A percentile compares a stretch with the other conserved stretches of the same genome.
Conservation (phyloP, 2,113 vertebrate genomes). For the Oenanthe oenanthe region DNA sequence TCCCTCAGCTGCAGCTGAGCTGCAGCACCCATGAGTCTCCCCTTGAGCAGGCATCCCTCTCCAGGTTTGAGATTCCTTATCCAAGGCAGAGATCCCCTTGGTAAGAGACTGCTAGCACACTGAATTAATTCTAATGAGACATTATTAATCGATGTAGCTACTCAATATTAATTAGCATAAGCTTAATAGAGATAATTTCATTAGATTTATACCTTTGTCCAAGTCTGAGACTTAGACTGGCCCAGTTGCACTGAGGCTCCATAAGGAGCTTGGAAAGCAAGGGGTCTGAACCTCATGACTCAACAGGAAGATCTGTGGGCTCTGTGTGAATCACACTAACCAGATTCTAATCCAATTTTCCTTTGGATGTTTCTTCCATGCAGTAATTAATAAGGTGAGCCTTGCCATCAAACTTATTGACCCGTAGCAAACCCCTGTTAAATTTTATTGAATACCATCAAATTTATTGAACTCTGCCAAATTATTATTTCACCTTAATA, state of each 20-base stretch:
- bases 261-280: not conserved
- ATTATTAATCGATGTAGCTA: not conserved
- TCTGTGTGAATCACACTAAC: not conserved
- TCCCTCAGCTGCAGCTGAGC: not conserved
- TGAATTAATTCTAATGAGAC: not conserved
- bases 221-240: not conserved
- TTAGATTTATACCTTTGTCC: not conserved
- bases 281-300: not conserved
- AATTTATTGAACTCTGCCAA: not conserved
- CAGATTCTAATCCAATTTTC: not conserved
- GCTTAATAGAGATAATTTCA: not conserved
- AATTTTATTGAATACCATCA: not conserved
- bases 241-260: not conserved
- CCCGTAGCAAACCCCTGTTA: not conserved
- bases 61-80: not conserved
- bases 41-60: not conserved
- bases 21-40: not conserved
- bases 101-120: not conserved
- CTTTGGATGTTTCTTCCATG: not conserved
- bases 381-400: not conserved
- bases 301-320: not conserved
- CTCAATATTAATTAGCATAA: not conserved
- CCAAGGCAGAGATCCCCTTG: not conserved
- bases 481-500: not conserved
- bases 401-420: not conserved